A percentile compares a stretch with the other conserved stretches of the same genome.
phyloP scores from a whole-genome alignment of 2,888 invertebrate species.

The Lasius platythorax region DNA sequence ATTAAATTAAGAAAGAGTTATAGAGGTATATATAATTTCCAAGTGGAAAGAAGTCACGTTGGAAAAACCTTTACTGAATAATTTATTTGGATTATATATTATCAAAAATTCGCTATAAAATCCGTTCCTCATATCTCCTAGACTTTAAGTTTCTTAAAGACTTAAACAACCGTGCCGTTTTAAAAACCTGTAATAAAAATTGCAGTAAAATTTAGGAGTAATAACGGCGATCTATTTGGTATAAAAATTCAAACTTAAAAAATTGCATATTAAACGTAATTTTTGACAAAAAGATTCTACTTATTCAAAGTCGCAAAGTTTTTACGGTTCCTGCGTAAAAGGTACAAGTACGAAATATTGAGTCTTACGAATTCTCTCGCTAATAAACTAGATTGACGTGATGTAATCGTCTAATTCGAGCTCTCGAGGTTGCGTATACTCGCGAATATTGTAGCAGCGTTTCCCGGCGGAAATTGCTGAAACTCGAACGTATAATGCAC shows the following conservation, averaged over 20 bases:
- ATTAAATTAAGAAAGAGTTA: constrained; percentile 19
- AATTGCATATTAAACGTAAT: background rate
- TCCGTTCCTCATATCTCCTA: background rate
- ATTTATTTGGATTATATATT: constrained; percentile 17
- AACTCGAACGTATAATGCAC: constrained; percentile 36
- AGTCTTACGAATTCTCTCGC: background rate
- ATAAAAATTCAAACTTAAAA: background rate
- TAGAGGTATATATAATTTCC: background rate
- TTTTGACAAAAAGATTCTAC: background rate
- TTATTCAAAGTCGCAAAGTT: background rate
- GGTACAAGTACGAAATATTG: background rate
- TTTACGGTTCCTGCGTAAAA: background rate
- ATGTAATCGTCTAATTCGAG: background rate
- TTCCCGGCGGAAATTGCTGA: constrained; percentile 5
- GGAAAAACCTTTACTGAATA: constrained; percentile 3
- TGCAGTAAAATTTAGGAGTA: background rate
- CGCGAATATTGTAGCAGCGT: background rate
- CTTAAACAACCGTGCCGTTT: background rate
- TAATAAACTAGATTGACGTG: background rate
- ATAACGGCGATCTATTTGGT: background rate
- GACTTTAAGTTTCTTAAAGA: background rate
- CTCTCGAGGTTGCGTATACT: background rate
- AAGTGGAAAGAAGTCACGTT: background rate
- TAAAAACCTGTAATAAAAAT: background rate
- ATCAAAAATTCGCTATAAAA: background rate